Conservation (phyloP, 30 jellyfish, hydroid and myxozoan species). For the Turritopsis rubra region DNA sequence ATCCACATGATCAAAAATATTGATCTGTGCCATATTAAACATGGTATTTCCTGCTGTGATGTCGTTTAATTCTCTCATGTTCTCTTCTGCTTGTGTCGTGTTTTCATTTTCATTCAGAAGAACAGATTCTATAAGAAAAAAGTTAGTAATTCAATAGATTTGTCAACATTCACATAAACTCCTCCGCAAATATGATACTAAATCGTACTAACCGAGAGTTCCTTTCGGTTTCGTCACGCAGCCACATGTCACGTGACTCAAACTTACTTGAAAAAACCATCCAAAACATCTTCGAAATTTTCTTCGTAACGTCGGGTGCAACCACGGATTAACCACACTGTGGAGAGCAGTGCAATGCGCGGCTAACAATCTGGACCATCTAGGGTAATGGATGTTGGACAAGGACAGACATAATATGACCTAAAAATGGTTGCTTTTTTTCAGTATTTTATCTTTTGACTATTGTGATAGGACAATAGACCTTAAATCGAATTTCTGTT, state of each 20-base stretch:
- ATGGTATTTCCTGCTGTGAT: background rate
- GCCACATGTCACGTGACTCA: conserved; percentile 34
- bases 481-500: too few species aligned
- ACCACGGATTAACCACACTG: conserved; percentile 74
- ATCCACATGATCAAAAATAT: conserved; percentile 19
- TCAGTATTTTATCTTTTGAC: too few species aligned
- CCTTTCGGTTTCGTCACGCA: conserved; percentile 33
- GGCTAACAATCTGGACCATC: conserved; percentile 17
- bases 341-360: conserved; percentile 71
- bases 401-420: background rate
- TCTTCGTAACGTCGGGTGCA: conserved; percentile 57
- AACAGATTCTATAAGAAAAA: background rate
- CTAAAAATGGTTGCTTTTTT: background rate
- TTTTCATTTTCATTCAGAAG: background rate
- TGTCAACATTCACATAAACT: too few species aligned
- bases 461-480: too few species aligned
- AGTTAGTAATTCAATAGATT: too few species aligned
- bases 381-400: background rate
- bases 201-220: conserved; percentile 36
- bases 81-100: background rate
- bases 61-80: background rate
- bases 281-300: conserved; percentile 49
- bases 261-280: conserved; percentile 3
- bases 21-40: conserved; percentile 14
- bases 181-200: background rate